Percentiles rank a stretch among this genome's conserved stretches.
Evolutionary conservation across 2,888 invertebrate species (phyloP).

Genomic region (Ophonus ardosiacus): DNA sequence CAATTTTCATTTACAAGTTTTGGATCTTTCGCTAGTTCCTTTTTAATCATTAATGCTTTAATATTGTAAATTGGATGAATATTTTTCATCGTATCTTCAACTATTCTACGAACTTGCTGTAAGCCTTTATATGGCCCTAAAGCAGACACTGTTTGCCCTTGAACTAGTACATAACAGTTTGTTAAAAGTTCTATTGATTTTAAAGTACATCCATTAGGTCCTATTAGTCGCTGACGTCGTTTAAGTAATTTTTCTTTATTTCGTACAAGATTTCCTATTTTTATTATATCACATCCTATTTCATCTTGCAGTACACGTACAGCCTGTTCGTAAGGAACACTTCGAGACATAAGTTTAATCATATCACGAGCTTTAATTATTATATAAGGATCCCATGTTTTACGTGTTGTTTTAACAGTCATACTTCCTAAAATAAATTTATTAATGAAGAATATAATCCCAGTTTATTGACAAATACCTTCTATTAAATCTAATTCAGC

Average conservation of each 20-base stretch:
- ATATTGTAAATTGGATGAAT: constrained; percentile 99
- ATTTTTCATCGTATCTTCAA: constrained; percentile 98
- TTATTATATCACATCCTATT: constrained; percentile 95
- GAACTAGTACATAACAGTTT: constrained; percentile 96
- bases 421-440: constrained; percentile 82
- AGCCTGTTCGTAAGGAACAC: constrained; percentile 98
- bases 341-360: constrained; percentile 95
- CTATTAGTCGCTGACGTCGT: constrained; percentile 94
- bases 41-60: constrained; percentile 97
- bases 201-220: constrained; percentile 98
- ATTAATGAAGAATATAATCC: background rate
- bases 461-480: constrained; percentile 70
- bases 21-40: constrained; percentile 95
- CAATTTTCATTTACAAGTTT: constrained; percentile 95
- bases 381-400: constrained; percentile 99
- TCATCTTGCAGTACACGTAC: constrained; percentile 92
- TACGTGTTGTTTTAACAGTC: constrained; percentile 94
- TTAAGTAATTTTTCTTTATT: constrained; percentile 97
- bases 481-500: constrained; percentile 95
- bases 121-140: constrained; percentile 97
- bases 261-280: constrained; percentile 92
- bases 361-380: constrained; percentile 97
- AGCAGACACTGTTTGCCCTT: constrained; percentile 97
- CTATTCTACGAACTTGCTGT: constrained; percentile 91
- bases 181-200: constrained; percentile 98